phyloP scores from a whole-genome alignment of 2,797 vertebrate genomes.

The Coendou prehensilis region DNA sequence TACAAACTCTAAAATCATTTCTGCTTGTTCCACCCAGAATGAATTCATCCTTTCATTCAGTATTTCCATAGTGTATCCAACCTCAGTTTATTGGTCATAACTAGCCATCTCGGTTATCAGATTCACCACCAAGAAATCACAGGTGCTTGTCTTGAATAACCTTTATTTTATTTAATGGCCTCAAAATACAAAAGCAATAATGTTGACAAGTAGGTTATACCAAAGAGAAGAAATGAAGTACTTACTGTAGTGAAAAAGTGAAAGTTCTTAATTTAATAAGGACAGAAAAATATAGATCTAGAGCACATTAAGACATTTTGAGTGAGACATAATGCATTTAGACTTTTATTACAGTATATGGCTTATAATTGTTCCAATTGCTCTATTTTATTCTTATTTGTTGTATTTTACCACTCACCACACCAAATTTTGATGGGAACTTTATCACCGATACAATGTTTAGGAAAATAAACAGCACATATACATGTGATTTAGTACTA shows the following conservation, averaged over 20 bases:
- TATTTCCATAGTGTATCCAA: neutral
- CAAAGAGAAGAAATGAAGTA: neutral
- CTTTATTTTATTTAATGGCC: neutral
- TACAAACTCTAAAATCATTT: neutral
- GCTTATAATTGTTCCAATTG: neutral
- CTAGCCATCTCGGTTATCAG: neutral
- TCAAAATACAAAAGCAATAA: neutral
- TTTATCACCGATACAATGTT: neutral
- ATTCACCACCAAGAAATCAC: neutral
- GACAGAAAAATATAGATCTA: neutral
- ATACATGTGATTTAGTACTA: neutral
- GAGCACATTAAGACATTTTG: neutral
- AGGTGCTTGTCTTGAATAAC: neutral
- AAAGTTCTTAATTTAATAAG: too few relatives aligned
- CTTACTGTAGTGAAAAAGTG: neutral
- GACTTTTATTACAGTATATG: neutral
- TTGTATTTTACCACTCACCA: neutral
- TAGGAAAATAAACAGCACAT: neutral
- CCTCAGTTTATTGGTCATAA: neutral
- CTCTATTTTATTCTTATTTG: neutral
- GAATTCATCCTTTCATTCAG: neutral
- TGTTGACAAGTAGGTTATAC: neutral
- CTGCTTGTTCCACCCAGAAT: neutral
- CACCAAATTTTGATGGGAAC: neutral
- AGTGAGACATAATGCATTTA: neutral